Percentiles rank a stretch among this genome's conserved stretches.
Conservation (phyloP, 2,113 vertebrate genomes). For the Actinemys pallida region DNA sequence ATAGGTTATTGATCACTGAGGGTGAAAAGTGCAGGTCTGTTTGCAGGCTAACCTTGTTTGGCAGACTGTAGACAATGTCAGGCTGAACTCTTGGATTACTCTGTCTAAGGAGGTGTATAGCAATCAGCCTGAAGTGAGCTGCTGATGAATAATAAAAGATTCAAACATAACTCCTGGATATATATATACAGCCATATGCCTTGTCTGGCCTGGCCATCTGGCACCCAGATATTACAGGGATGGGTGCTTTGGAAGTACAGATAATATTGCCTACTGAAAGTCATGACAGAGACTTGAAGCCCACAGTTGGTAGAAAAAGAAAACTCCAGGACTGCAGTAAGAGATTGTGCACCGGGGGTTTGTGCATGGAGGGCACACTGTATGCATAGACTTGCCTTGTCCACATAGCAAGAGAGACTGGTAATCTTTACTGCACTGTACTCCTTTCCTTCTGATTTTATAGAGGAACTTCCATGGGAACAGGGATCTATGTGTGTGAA, state of each 20-base stretch:
- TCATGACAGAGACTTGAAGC: neutral
- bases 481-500: neutral
- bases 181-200: neutral
- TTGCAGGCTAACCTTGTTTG: neutral
- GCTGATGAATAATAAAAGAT: neutral
- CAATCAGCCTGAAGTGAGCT: neutral
- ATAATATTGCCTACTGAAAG: neutral
- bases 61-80: neutral
- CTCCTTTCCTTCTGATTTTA: neutral
- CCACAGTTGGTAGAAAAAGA: neutral
- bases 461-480: neutral
- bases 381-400: neutral
- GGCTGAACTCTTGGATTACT: neutral
- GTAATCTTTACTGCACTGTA: neutral
- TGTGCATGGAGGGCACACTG: neutral
- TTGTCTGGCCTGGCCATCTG: neutral
- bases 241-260: neutral
- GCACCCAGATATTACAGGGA: neutral
- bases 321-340: neutral
- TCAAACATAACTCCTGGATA: neutral
- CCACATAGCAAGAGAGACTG: neutral
- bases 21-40: neutral
- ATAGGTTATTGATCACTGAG: slow-evolving; percentile 12
- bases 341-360: neutral
- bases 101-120: neutral